phyloP scores from a whole-genome alignment of 2,888 invertebrate genomes.

The Drosophila barbarae region DNA sequence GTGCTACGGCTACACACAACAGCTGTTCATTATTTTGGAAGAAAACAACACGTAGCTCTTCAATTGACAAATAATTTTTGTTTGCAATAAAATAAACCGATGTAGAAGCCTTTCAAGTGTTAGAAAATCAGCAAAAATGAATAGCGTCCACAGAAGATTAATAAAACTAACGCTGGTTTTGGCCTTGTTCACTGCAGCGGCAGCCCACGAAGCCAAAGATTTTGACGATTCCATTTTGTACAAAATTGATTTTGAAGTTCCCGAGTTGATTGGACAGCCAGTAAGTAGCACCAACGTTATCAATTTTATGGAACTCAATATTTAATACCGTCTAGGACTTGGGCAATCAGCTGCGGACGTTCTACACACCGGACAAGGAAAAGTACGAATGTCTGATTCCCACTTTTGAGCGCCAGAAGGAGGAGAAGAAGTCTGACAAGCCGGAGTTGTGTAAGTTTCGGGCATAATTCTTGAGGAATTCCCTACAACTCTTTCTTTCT shows the following conservation, averaged over 20 bases:
- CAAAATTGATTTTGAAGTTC: slow-evolving; percentile 88
- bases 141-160: slow-evolving; percentile 6
- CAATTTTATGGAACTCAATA: neutral
- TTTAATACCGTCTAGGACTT: slow-evolving; percentile 44
- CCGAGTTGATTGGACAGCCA: slow-evolving; percentile 78
- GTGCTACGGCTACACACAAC: neutral
- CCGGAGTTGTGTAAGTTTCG: slow-evolving; percentile 68
- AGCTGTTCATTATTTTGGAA: slow-evolving; percentile 29
- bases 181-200: slow-evolving; percentile 17
- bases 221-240: slow-evolving; percentile 91
- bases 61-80: slow-evolving; percentile 43
- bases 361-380: slow-evolving; percentile 87
- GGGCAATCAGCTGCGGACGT: slow-evolving; percentile 64
- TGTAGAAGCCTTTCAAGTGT: neutral
- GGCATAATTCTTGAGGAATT: neutral
- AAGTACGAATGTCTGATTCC: slow-evolving; percentile 91
- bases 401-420: slow-evolving; percentile 80
- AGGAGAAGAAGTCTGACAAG: slow-evolving; percentile 76
- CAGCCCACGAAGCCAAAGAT: slow-evolving; percentile 83
- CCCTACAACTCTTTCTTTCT: neutral
- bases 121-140: slow-evolving; percentile 6
- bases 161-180: slow-evolving; percentile 27
- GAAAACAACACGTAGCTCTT: slow-evolving; percentile 43
- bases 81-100: slow-evolving; percentile 39
- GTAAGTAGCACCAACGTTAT: slow-evolving; percentile 67